phyloP scores from a whole-genome alignment of 2,888 invertebrate genomes.

The Erebia ligea region DNA sequence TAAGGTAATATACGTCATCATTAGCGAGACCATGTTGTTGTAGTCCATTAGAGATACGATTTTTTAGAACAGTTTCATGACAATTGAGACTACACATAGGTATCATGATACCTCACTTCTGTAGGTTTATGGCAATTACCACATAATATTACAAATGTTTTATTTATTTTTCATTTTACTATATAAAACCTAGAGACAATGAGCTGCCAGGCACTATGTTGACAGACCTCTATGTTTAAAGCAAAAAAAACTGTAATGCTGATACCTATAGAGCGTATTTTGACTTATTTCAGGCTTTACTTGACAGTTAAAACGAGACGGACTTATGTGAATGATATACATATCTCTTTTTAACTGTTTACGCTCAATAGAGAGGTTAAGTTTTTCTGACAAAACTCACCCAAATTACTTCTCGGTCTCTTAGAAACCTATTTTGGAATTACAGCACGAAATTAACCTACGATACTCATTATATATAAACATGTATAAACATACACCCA shows the following conservation, averaged over 20 bases:
- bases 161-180: too few relatives aligned
- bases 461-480: slow-evolving; percentile 80
- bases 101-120: not conserved
- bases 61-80: not conserved
- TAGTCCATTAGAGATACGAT: not conserved
- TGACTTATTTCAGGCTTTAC: too few relatives aligned
- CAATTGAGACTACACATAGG: not conserved
- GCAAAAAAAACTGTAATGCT: too few relatives aligned
- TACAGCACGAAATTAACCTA: slow-evolving; percentile 81
- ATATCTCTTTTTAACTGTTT: too few relatives aligned
- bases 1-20: not conserved
- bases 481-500: slow-evolving; percentile 78
- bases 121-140: too few relatives aligned
- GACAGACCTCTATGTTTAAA: too few relatives aligned
- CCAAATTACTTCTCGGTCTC: slow-evolving; percentile 8
- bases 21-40: not conserved
- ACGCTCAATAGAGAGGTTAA: too few relatives aligned
- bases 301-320: too few relatives aligned
- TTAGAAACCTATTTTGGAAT: slow-evolving; percentile 54
- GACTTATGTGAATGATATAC: too few relatives aligned
- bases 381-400: not conserved
- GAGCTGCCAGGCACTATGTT: too few relatives aligned
- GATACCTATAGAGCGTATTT: too few relatives aligned
- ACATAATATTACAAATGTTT: not conserved
- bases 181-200: too few relatives aligned